A percentile compares a stretch with the other conserved stretches of the same genome.
Conservation (phyloP, 1,140 invertebrate species). For the Coenobita brevimanus region DNA sequence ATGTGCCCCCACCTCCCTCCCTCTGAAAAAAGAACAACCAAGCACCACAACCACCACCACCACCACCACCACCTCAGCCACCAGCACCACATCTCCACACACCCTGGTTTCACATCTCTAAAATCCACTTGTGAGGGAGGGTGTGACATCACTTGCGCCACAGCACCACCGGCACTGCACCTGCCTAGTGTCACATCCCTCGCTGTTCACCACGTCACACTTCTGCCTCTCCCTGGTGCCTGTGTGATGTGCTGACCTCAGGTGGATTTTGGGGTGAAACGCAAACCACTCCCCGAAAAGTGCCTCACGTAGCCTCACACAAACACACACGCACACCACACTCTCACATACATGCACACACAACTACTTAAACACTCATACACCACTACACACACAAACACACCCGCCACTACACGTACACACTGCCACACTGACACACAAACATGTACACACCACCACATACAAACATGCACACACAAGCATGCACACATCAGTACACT, state of each 20-base stretch:
- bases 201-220: neutral
- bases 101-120: neutral
- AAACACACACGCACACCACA: neutral
- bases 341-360: no score
- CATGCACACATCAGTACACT: neutral
- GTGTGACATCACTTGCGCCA: slow-evolving; percentile 38
- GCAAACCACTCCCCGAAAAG: neutral
- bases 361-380: neutral
- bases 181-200: neutral
- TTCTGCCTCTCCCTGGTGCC: neutral
- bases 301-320: neutral
- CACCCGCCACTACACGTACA: no score
- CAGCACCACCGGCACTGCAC: slow-evolving; percentile 40
- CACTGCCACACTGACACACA: neutral
- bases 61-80: slow-evolving; percentile 43
- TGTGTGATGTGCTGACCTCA: neutral
- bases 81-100: slow-evolving; percentile 34
- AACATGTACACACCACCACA: neutral
- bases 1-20: neutral
- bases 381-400: neutral
- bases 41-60: slow-evolving; percentile 35
- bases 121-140: slow-evolving; percentile 41
- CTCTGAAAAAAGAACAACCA: no score
- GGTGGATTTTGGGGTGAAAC: neutral
- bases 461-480: slow-evolving; percentile 8